phyloP scores from a whole-genome alignment of 2,113 vertebrate species.

The Taxidea taxus region DNA sequence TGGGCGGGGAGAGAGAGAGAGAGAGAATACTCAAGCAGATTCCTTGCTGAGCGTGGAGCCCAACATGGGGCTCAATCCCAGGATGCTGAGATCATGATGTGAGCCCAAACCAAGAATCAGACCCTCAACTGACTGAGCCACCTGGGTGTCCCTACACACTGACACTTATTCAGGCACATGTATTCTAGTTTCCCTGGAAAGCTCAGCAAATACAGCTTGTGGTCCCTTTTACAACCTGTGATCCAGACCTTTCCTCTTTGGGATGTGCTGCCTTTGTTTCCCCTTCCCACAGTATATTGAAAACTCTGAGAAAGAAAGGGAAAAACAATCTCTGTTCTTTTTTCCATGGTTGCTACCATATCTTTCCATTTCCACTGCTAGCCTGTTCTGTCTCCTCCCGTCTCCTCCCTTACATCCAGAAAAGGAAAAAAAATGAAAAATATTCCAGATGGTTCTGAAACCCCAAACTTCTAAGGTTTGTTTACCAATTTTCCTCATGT shows the following conservation, averaged over 20 bases:
- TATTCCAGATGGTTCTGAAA: conserved; percentile 21
- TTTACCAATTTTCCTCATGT: not conserved
- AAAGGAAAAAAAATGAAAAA: not conserved
- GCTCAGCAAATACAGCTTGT: not conserved
- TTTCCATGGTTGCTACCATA: not conserved
- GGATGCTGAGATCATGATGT: not conserved
- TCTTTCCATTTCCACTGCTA: not conserved
- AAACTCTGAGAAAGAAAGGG: not conserved
- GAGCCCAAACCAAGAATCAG: not conserved
- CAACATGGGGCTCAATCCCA: not conserved
- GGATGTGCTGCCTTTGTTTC: not conserved
- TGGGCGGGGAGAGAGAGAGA: not conserved
- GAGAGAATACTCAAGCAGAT: not conserved
- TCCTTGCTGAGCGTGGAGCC: not conserved
- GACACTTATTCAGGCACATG: not conserved
- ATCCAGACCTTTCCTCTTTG: not conserved
- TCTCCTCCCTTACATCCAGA: not conserved
- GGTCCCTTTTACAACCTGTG: not conserved
- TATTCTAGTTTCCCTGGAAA: conserved; percentile 3
- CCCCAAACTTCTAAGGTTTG: not conserved
- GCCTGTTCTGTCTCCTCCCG: not conserved
- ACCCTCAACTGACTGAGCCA: not conserved
- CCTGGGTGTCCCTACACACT: not conserved
- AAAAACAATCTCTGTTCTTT: not conserved
- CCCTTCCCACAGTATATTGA: not conserved